Conservation (phyloP, 2,888 invertebrate species). For the Agriopis aurantiaria region DNA sequence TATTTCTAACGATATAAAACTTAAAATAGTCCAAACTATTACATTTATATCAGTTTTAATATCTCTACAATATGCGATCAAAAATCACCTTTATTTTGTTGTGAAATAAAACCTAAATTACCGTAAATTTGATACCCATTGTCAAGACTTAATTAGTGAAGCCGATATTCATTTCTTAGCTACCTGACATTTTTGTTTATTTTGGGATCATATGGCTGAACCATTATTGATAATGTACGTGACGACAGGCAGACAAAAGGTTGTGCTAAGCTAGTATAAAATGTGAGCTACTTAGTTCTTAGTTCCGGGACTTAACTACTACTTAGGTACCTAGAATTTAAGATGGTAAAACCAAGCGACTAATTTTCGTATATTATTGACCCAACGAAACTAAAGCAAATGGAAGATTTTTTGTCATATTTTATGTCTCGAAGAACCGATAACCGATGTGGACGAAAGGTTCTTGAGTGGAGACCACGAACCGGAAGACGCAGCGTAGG, state of each 20-base stretch:
- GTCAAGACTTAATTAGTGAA: slow-evolving; percentile 40
- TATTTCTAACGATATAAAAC: slow-evolving; percentile 7
- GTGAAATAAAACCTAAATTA: not conserved
- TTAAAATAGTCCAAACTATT: not conserved
- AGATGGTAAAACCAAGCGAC: no score
- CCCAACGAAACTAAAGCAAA: no score
- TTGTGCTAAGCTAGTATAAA: not conserved
- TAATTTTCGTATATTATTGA: no score
- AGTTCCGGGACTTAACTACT: no score
- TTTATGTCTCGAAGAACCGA: no score
- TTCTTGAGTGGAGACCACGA: no score
- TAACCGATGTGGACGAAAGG: no score
- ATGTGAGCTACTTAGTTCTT: no score
- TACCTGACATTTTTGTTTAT: slow-evolving; percentile 47
- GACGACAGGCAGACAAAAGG: slow-evolving; percentile 39
- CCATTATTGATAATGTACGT: slow-evolving; percentile 39
- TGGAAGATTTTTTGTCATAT: no score
- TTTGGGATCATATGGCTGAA: slow-evolving; percentile 31
- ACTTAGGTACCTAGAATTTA: no score
- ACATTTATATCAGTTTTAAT: not conserved
- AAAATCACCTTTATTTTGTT: slow-evolving; percentile 6
- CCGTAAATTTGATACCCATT: slow-evolving; percentile 13
- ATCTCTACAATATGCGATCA: not conserved
- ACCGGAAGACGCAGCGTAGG: no score
- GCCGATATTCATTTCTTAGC: slow-evolving; percentile 36